phyloP scores from a whole-genome alignment of 53 echinoderm and acorn worm genomes.

The Hippasteria phrygiana region DNA sequence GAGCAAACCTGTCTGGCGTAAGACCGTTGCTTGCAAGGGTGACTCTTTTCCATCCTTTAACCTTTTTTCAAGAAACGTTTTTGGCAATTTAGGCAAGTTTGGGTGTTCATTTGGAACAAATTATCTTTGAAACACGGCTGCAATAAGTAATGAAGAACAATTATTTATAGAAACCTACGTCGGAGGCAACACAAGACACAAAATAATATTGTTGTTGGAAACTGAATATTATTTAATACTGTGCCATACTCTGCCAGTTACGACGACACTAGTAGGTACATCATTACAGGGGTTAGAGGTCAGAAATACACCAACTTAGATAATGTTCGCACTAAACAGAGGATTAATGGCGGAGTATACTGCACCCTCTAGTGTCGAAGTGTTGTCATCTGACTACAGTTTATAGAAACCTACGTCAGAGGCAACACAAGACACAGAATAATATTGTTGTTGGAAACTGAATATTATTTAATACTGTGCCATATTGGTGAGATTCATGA shows the following conservation, averaged over 20 bases:
- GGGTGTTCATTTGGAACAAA: no score
- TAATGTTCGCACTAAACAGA: no score
- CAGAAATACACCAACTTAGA: no score
- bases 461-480: not conserved
- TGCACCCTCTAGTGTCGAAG: not conserved
- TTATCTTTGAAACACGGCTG: no score
- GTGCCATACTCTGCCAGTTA: not conserved
- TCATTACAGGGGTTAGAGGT: no score
- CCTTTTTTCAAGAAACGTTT: no score
- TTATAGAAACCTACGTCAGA: not conserved
- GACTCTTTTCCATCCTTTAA: no score
- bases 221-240: not conserved
- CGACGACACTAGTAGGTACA: not conserved
- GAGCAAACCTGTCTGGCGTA: no score
- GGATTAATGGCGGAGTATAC: not conserved
- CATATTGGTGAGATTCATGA: not conserved
- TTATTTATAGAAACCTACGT: not conserved
- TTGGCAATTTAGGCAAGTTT: no score
- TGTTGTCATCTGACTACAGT: not conserved
- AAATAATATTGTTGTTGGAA: not conserved
- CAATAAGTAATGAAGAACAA: no score
- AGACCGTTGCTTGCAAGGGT: no score
- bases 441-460: not conserved
- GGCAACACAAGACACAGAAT: not conserved
- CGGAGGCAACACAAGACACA: not conserved